phyloP scores from a whole-genome alignment of 2,888 invertebrate species.

The Melinopterus prodromus region DNA sequence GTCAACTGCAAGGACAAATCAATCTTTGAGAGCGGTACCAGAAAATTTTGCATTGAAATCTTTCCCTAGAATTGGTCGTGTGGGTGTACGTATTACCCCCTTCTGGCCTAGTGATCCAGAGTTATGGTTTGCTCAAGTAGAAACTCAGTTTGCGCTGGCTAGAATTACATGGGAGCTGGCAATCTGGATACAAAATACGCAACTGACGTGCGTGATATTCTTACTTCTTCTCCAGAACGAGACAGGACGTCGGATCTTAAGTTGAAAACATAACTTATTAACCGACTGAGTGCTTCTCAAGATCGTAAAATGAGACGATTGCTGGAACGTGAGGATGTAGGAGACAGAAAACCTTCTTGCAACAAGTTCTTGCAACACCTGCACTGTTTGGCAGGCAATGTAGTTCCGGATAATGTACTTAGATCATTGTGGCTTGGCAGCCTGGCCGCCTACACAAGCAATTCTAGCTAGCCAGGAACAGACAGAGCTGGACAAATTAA shows the following conservation, averaged over 20 bases:
- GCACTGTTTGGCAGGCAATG: background rate
- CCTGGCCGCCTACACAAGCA: conserved; percentile 1
- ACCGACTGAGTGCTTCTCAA: conserved; percentile 30
- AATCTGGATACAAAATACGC: background rate
- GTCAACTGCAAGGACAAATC: background rate
- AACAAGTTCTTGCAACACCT: conserved; percentile 33
- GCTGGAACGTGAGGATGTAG: conserved; percentile 32
- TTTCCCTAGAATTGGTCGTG: background rate
- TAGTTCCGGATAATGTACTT: too few species aligned
- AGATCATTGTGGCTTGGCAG: too few species aligned
- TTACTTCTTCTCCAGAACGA: conserved; percentile 40
- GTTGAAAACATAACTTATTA: conserved; percentile 46
- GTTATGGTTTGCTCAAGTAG: too few species aligned
- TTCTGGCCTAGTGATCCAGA: too few species aligned
- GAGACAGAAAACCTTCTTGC: conserved; percentile 36
- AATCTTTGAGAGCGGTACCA: background rate
- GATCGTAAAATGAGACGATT: background rate
- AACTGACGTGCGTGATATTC: too few species aligned
- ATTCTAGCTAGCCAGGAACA: conserved; percentile 29
- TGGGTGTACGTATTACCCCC: background rate
- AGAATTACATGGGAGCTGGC: background rate
- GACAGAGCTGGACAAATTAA: conserved; percentile 19
- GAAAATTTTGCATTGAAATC: background rate
- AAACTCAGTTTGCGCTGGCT: too few species aligned
- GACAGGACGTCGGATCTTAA: conserved; percentile 39